Evolutionary conservation across 2,888 invertebrate species (phyloP), one percentile per base, ranked within the genome.

Genomic region (Cephus pulcher): DNA sequence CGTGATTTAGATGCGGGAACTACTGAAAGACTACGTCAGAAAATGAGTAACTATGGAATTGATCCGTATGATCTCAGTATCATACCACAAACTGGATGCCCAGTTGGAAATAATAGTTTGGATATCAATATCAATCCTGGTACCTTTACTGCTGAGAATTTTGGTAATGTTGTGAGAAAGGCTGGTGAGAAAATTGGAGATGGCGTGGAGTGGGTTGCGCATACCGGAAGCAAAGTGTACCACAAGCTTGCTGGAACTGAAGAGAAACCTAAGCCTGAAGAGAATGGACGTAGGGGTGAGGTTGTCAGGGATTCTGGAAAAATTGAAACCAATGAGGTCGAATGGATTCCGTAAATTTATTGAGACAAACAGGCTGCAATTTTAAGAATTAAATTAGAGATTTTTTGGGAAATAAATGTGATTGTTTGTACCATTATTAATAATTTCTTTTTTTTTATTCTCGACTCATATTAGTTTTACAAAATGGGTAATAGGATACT

Each of bases 1-100:
- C 95, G 95, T 83, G 95, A 95, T 69, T 93, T 96, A 75, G 97
- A 96, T 83, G 95, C 94, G 89, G 93, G 94, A 75, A 95, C 93
- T 82, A 85, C 96, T 11, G 96, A 96, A 83, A 95, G 95, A 94
- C 90, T 96, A 88, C 95, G 96, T 34, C 92, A 93, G 30, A 94
- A 94, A 84, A 89, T 97, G 80, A 91, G 94, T 0, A 92, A 92
- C 0, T 95, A 92, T 88, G 95, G 95, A 74, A 94, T 97, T n/a
- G 95, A 96, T 90, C 96, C 96, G 0, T 96, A 93, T 90, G 95
- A 96, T 86, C 91, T 97, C 82, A 96, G 95, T 81, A 94, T 96
- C 83, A 94, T 97, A 82, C 93, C 94, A 11, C 97, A 97, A 89
- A 93, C 87, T 34, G 94, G 94, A 30, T 97, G 97, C 89, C 95